Base-by-base conservation (phyloP, 2,888 invertebrate species). In the Apotomis capreana region DNA sequence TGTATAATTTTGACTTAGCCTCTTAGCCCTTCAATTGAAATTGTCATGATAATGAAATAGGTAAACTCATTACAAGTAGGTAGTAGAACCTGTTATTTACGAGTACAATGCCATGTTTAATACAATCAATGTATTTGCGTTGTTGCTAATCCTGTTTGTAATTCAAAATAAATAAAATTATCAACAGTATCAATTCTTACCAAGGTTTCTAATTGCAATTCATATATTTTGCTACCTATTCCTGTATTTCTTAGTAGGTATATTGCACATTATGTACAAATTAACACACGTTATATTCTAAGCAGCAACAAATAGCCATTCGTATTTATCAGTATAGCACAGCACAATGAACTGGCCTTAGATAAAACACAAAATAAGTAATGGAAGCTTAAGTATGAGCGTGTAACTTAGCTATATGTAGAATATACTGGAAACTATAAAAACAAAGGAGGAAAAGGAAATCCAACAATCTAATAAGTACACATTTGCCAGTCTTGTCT, bases 151-250 rank as follows among this genome's bases (percentile, higher is more conserved):
- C 4, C 9, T 46, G 15, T 49, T 61, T 61, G 36, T 26, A 36
- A 61, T 49, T 15, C 15, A 12, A 64, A 54, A 57, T 57, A 46
- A 57, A 46, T 44, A 57, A 40, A 40, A 40, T 40, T 40, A 40
- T 6, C 40, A 40, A 15, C 55, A 44, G 26, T 26, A 26, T 26
- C 26, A 26, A 26, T 26, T 2, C 26, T 26, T 26, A 26, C n/a
- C 63, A 37, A 55, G 64, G 13, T 26, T 52, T 54, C 60, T 68
- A 54, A 69, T 68, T 69, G 61, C 55, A 69, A 69, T 69, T 69
- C 68, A 61, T 61, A 69, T 69, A 69, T 61, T 55, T 61, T 12
- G n/a, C 55, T n/a, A 57, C 49, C 49, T 49, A 40, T 44, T 55
- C 63, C 54, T 64, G 58, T 58, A 36, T 36, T 8, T 44, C 5